phyloP scores from a whole-genome alignment of 2,797 vertebrate genomes.

The Hylomyscus alleni region DNA sequence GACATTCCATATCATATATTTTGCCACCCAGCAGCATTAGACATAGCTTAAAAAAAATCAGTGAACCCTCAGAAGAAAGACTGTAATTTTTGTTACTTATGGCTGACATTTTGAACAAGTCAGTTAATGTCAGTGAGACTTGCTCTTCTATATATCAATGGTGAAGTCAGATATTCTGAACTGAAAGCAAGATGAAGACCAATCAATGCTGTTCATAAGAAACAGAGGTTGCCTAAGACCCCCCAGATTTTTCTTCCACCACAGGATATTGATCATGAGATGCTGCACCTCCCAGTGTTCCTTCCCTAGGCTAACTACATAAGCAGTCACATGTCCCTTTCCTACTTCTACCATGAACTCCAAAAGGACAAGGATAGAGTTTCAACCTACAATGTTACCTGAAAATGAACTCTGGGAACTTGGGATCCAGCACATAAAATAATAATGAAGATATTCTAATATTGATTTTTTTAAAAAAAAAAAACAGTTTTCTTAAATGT shows the following conservation, averaged over 20 bases:
- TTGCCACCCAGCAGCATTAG: not conserved
- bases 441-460: not conserved
- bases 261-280: not conserved
- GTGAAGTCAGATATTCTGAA: not conserved
- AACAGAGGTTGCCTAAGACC: not conserved
- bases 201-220: not conserved
- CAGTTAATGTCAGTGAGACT: not conserved
- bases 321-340: not conserved
- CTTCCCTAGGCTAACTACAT: not conserved
- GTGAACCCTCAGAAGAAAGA: not conserved
- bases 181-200: not conserved
- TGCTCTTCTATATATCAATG: not conserved
- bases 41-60: not conserved
- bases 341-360: not conserved
- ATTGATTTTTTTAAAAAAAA: not conserved
- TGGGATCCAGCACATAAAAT: not conserved
- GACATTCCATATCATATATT: not conserved
- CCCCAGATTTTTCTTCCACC: not conserved
- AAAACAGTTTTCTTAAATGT: not conserved
- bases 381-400: not conserved
- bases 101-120: not conserved
- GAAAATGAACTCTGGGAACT: not conserved
- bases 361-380: not conserved
- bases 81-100: not conserved
- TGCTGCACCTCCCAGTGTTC: rapidly evolving